A percentile compares a stretch with the other conserved stretches of the same genome.
Evolutionary conservation across 2,797 vertebrate species (phyloP).

Genomic region (Myiotriccus ornatus): DNA sequence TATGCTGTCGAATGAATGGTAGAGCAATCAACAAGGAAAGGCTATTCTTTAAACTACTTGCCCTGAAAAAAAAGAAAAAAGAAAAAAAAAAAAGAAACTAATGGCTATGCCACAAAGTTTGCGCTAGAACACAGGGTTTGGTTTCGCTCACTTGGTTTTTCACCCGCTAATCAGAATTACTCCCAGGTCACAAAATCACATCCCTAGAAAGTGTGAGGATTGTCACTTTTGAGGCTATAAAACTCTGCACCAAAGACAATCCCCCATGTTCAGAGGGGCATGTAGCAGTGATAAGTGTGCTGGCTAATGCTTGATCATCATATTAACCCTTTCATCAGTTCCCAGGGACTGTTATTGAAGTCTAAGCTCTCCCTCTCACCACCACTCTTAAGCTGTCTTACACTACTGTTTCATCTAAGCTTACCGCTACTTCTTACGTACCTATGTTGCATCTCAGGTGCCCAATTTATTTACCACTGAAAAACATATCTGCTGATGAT

Average conservation of each 20-base stretch:
- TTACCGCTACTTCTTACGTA: background rate
- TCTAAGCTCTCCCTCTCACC: background rate
- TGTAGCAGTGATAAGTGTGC: background rate
- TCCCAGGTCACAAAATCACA: background rate
- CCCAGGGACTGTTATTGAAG: background rate
- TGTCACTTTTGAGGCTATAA: background rate
- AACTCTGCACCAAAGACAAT: background rate
- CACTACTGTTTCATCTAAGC: background rate
- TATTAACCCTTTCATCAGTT: background rate
- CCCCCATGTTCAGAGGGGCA: background rate
- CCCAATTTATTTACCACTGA: background rate
- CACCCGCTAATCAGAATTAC: background rate
- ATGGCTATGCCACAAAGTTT: background rate
- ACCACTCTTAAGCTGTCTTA: background rate
- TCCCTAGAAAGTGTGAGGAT: background rate
- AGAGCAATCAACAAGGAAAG: slow-evolving; percentile 37
- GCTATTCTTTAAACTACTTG: slow-evolving; percentile 50
- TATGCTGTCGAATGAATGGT: slow-evolving; percentile 58
- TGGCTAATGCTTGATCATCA: background rate
- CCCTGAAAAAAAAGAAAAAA: background rate
- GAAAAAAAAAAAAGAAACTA: background rate
- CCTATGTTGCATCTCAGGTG: rapidly evolving
- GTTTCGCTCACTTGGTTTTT: background rate
- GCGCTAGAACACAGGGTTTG: background rate
- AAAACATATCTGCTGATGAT: background rate